phyloP scores from a whole-genome alignment of 2,797 vertebrate species.

The Morelia viridis region DNA sequence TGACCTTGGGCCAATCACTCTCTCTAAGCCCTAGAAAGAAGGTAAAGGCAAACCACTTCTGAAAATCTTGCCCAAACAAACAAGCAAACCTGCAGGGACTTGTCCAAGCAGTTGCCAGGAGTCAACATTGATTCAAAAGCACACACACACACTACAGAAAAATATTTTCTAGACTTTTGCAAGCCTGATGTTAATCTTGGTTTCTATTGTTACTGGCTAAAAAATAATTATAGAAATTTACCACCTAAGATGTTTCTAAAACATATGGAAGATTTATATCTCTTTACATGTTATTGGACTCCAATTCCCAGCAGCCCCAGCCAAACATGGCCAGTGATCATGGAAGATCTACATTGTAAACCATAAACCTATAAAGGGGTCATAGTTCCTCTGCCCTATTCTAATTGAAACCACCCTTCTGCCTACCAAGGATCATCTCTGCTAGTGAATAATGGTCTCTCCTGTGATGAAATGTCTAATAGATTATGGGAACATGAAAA shows the following conservation, averaged over 20 bases:
- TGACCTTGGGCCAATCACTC: not conserved
- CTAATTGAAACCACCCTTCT: not conserved
- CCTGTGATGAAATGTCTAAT: not conserved
- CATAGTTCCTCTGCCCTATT: not conserved
- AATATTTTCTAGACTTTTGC: not conserved
- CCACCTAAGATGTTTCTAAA: not conserved
- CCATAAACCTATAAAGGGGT: not conserved
- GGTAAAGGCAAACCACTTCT: not conserved
- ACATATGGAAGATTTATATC: not conserved
- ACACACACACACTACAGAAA: not conserved
- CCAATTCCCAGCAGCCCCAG: no score
- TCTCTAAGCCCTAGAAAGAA: not conserved
- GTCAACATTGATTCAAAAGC: not conserved
- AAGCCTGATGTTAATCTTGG: not conserved
- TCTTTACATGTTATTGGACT: not conserved
- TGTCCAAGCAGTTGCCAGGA: not conserved
- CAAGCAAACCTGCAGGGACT: not conserved
- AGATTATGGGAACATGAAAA: not conserved
- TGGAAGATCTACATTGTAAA: not conserved
- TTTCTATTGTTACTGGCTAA: not conserved
- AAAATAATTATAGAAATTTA: not conserved
- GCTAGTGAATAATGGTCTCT: not conserved
- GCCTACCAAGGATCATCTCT: not conserved
- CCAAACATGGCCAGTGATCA: not conserved
- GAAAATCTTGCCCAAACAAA: not conserved